Base-by-base conservation (phyloP, 2,888 invertebrate species). In the Drosophila meridiana region DNA sequence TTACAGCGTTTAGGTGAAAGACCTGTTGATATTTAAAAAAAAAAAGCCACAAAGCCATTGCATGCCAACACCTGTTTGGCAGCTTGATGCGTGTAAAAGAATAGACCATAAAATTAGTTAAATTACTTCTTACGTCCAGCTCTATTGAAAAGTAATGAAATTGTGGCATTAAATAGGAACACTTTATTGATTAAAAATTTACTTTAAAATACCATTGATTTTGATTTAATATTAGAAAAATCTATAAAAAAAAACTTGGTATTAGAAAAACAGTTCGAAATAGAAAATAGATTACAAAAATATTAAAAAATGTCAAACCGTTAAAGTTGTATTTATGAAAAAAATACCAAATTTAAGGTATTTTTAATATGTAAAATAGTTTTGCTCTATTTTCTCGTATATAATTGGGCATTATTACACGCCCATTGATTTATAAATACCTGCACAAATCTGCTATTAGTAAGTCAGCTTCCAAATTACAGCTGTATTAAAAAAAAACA, bases 21-120 rank as follows among this genome's bases (percentile, higher is more conserved):
- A 87, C 87, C 87, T 87, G 87, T 87, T 87, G 87, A 86, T 78
- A 76, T 71, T 60, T 48, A 32, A 66, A 20, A 20, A 20, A 20
- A 20, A 20, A 66, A 53, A 26, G 76, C 69, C 55, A 50, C 62
- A 69, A 34, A 58, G 53, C 57, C 28, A 45, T 14, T 26, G 57
- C 52, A 66, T 36, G 43, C 30, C 69, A 73, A 61, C 78, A 73
- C 72, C 78, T 76, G 68, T 60, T 59, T 42, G 7, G 26, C 36
- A 34, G 32, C 28, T 67, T 7, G 11, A 55, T 71, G 58, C 40
- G 71, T 56, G 43, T 8, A 57, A 73, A 68, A 56, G 70, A 80
- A 58, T 65, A 67, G 61, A 53, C 70, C 73, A 71, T 68, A 71
- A 11, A 64, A 45, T 28, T 47, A n/a, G 47, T 42, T 36, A 45